Percentiles rank a stretch among this genome's conserved stretches.
These are phyloP conservation scores for Halichoerus grypus DNA, from an alignment of 2,113 vertebrate genomes.

Conservation along the genomic window DNA sequence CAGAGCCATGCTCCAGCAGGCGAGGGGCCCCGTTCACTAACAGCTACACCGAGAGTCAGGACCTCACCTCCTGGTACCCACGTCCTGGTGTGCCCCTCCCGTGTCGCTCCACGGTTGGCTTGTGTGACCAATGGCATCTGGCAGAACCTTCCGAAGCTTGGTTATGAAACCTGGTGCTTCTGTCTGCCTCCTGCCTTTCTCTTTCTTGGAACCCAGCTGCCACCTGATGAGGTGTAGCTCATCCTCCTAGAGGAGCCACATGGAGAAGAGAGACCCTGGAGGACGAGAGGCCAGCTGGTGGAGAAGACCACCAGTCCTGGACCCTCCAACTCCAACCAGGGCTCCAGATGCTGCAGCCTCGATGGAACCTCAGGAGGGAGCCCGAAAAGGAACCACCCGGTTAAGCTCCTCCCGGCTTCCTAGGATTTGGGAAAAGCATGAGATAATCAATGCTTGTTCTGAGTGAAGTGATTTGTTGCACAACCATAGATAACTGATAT, in stretches of 20 bases:
- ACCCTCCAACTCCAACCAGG: too few relatives aligned
- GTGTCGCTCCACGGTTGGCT: fast-evolving
- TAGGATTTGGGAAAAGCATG: too few relatives aligned
- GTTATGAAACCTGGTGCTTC: fast-evolving
- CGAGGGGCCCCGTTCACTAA: fast-evolving
- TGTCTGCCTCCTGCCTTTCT: not conserved
- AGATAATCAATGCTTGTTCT: not conserved
- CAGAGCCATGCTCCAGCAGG: not conserved
- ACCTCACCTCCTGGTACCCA: not conserved
- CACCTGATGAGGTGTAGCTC: not conserved
- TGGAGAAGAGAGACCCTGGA: not conserved
- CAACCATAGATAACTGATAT: fast-evolving
- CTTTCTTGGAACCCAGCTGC: not conserved
- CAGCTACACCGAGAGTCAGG: fast-evolving
- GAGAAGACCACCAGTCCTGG: too few relatives aligned
- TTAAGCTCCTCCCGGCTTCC: not conserved
- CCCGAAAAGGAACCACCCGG: not conserved
- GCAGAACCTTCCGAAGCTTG: not conserved
- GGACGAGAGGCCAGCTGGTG: not conserved
- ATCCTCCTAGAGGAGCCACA: not conserved
- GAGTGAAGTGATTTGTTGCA: not conserved
- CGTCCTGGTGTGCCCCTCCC: fast-evolving
- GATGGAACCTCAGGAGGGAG: fast-evolving
- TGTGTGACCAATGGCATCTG: not conserved
- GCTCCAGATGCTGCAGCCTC: not conserved